Base-by-base conservation (phyloP, 2,888 invertebrate species). In the Spodoptera picta region DNA sequence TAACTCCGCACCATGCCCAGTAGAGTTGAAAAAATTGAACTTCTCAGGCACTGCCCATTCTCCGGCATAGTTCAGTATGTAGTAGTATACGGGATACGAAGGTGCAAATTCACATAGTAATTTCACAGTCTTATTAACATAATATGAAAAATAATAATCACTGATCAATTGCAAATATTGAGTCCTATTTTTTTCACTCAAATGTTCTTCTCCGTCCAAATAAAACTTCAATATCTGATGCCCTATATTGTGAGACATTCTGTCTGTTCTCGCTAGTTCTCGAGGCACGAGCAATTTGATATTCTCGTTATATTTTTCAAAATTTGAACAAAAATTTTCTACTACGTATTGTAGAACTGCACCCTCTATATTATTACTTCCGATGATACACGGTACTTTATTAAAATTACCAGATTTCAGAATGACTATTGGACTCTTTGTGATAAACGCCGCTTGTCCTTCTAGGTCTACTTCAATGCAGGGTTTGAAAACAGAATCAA, bases 321-420 rank as follows among this genome's bases (percentile, higher is more conserved):
- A 90, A 66, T 90, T 85, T 19, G 82, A 81, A 68, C 90, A 90
- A 73, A 87, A 88, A 48, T 90, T 84, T 44, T 80, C 72, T 43
- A 81, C 83, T 2, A 88, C 53, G 53, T 83, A 87, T 59, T 90
- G 83, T 41, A 92, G 69, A 27, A 90, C 62, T 10, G 85, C 81
- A 2, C 83, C 90, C 81, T 94, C 93, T 59, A 87, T 86, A 51
- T 92, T 90, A 68, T 90, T 92, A 69, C 89, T 89, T 11, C 94
- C 94, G 50, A 93, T 92, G 53, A 95, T 90, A 59, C 94, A 73
- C 1, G 94, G 94, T 0, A 94, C 92, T 82, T 90, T 92, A 70
- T 91, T 90, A 59, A 89, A 90, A 57, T 89, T 89, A 24, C 92
- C 92, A 44, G 92, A 88, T 76, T 92, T 93, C 42, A 94, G 71